phyloP scores from a whole-genome alignment of 2,888 invertebrate species.

The Troides helena region DNA sequence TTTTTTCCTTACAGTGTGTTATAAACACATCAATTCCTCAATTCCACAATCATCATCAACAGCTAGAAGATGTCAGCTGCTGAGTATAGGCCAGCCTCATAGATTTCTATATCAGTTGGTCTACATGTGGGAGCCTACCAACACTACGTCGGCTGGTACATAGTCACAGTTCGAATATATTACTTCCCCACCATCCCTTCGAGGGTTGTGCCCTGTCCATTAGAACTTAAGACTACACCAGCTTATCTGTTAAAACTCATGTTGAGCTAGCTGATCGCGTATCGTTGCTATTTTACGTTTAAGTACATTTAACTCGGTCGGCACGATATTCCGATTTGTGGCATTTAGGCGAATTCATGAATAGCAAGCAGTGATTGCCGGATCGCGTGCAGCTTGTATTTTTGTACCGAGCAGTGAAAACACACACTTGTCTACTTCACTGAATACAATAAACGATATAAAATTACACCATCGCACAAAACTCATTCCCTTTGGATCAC shows the following conservation, averaged over 20 bases:
- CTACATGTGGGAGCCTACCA: no score
- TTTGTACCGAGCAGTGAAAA: constrained; percentile 50
- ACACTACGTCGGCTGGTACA: no score
- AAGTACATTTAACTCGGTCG: constrained; percentile 39
- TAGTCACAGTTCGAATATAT: no score
- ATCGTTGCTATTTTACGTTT: constrained; percentile 36
- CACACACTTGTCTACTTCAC: constrained; percentile 29
- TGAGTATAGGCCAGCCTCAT: no score
- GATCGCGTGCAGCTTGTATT: constrained; percentile 69
- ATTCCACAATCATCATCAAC: no score
- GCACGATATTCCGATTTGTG: constrained; percentile 60
- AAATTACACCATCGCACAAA: constrained; percentile 27
- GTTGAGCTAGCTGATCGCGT: constrained; percentile 12
- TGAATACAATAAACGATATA: constrained; percentile 18
- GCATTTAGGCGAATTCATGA: constrained; percentile 59
- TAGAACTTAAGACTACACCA: neutral
- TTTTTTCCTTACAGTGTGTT: no score
- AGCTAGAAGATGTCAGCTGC: no score
- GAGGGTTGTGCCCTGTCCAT: no score
- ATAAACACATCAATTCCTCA: no score
- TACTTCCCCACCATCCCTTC: no score
- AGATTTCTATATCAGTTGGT: no score
- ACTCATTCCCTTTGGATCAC: neutral
- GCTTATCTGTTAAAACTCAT: neutral
- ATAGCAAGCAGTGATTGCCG: constrained; percentile 60